These are phyloP conservation scores for Craterocephalus amniculus DNA, from an alignment of 2,797 vertebrate genomes.

Conservation along the genomic window DNA sequence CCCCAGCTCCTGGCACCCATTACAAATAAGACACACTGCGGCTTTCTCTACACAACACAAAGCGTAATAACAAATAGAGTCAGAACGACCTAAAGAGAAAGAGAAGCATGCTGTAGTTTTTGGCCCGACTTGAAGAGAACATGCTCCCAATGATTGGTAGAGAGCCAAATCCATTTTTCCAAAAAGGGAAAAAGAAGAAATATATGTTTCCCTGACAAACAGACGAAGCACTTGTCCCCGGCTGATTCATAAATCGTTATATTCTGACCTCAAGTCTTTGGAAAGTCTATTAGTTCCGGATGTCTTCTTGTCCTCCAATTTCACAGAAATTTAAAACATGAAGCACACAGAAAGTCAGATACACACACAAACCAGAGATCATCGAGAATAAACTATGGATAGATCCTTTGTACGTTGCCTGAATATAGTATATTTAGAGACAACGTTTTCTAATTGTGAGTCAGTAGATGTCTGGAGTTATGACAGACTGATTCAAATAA, in stretches of 20 bases:
- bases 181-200: slow-evolving; percentile 70
- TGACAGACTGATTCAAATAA: neutral
- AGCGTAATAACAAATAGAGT: slow-evolving; percentile 76
- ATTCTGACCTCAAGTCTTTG: slow-evolving; percentile 66
- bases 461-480: neutral
- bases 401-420: neutral
- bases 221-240: slow-evolving; percentile 66
- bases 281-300: slow-evolving; percentile 73
- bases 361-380: slow-evolving; percentile 20
- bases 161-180: slow-evolving; percentile 72
- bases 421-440: neutral
- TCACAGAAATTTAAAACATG: slow-evolving; percentile 60
- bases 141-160: slow-evolving; percentile 65
- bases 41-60: slow-evolving; percentile 72
- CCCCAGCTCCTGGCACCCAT: slow-evolving; percentile 69
- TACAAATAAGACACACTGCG: slow-evolving; percentile 73
- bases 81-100: slow-evolving; percentile 58
- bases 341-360: slow-evolving; percentile 43
- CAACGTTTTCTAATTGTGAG: too few species aligned
- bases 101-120: slow-evolving; percentile 70
- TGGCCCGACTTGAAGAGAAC: slow-evolving; percentile 76
- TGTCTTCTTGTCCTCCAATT: slow-evolving; percentile 67
- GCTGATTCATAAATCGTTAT: slow-evolving; percentile 75
- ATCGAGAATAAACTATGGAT: slow-evolving; percentile 10
- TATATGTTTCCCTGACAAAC: slow-evolving; percentile 73